These are phyloP conservation scores for Cheilosia grossa DNA, from an alignment of 2,888 invertebrate genomes.

Conservation along the genomic window DNA sequence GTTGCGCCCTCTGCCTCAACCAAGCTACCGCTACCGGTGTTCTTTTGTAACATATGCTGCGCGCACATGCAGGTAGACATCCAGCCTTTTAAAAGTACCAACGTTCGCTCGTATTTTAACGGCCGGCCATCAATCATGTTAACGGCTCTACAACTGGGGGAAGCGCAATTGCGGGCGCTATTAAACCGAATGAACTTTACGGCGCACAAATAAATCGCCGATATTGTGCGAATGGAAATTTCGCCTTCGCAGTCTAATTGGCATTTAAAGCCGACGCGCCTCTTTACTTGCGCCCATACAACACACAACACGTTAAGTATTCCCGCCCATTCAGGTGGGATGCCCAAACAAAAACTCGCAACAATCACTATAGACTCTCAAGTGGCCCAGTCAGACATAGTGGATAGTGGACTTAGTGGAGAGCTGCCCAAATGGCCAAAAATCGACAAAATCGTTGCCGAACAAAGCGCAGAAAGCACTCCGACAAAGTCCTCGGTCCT, in stretches of 20 bases:
- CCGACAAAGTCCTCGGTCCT: not conserved
- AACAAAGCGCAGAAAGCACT: not conserved
- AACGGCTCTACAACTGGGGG: conserved; percentile 33
- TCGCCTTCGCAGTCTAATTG: conserved; percentile 48
- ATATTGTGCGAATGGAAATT: conserved; percentile 62
- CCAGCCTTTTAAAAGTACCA: not conserved
- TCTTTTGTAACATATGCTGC: not conserved
- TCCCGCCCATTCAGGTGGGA: conserved; percentile 21
- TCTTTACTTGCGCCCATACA: not conserved
- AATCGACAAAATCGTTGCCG: conserved; percentile 25
- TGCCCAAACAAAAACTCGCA: conserved; percentile 5
- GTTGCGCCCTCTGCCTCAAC: too few relatives aligned
- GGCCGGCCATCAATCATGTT: conserved; percentile 67
- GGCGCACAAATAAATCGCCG: conserved; percentile 43
- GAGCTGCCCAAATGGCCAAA: conserved; percentile 25
- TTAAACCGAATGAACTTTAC: conserved; percentile 59
- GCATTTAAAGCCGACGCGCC: conserved; percentile 42
- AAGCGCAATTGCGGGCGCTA: conserved; percentile 35
- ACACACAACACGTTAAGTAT: conserved; percentile 1
- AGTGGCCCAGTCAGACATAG: not conserved
- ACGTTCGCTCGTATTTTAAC: conserved; percentile 32
- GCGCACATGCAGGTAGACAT: not conserved
- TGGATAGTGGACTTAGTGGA: not conserved
- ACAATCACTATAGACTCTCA: not conserved
- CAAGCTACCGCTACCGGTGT: not conserved